Conservation (phyloP, 2,797 vertebrate genomes). For the Champsocephalus esox region DNA sequence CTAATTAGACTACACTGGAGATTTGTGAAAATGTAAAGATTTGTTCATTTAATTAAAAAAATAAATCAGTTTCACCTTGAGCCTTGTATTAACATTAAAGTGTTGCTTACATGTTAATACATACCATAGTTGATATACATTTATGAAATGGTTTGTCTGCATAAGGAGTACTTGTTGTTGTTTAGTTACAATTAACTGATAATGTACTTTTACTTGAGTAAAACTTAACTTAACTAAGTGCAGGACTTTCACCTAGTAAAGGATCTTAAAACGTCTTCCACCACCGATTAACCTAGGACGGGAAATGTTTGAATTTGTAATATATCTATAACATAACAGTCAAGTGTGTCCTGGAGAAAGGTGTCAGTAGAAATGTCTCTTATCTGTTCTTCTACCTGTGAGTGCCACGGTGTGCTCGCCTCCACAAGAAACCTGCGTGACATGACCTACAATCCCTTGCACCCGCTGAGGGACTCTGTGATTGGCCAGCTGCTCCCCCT, state of each 20-base stretch:
- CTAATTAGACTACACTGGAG: no score
- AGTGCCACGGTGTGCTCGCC: constrained; percentile 90
- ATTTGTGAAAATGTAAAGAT: no score
- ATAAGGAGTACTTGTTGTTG: background rate
- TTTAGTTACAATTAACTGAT: background rate
- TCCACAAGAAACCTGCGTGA: constrained; percentile 90
- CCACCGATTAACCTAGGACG: background rate
- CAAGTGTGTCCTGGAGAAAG: background rate
- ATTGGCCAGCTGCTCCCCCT: constrained; percentile 83
- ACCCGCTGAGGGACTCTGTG: constrained; percentile 88
- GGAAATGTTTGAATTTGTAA: background rate
- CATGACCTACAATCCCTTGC: constrained; percentile 83
- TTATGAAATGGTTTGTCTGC: background rate
- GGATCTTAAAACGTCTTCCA: background rate
- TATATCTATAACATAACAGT: background rate
- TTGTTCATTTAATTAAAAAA: no score
- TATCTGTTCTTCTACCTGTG: constrained; percentile 82
- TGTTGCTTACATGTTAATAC: background rate
- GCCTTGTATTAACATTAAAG: no score
- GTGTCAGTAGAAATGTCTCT: background rate
- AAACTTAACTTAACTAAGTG: background rate
- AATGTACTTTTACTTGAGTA: background rate
- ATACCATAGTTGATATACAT: background rate
- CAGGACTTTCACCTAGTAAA: constrained; percentile 1
- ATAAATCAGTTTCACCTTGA: no score